phyloP scores from a whole-genome alignment of 2,888 invertebrate species.

The Synanthedon andrenaeformis region DNA sequence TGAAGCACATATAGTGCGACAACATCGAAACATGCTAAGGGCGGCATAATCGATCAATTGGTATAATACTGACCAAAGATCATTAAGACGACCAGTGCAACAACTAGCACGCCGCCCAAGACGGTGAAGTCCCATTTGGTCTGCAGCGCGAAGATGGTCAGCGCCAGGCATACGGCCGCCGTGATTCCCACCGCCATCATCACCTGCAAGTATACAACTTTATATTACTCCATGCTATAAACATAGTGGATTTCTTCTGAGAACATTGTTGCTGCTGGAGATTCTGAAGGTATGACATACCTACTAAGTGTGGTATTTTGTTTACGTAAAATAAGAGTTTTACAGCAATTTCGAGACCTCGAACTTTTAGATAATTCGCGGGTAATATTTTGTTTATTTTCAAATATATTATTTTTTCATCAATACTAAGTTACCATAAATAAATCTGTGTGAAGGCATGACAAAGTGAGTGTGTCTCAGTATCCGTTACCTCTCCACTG shows the following conservation, averaged over 20 bases:
- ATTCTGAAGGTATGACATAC: not conserved
- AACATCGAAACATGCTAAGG: too few species aligned
- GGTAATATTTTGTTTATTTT: too few species aligned
- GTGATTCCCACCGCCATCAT: slow-evolving; percentile 91
- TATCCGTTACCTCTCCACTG: slow-evolving; percentile 67
- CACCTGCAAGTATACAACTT: slow-evolving; percentile 61
- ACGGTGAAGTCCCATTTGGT: slow-evolving; percentile 90
- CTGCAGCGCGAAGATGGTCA: slow-evolving; percentile 94
- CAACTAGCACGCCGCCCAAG: slow-evolving; percentile 82
- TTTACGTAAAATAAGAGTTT: too few species aligned
- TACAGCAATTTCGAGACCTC: too few species aligned
- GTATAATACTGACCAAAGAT: slow-evolving; percentile 72
- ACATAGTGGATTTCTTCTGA: too few species aligned
- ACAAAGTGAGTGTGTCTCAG: too few species aligned
- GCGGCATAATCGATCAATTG: too few species aligned
- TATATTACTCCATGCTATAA: not conserved
- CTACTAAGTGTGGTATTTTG: too few species aligned
- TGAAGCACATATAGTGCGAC: not conserved
- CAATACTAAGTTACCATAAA: not conserved
- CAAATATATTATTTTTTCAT: too few species aligned
- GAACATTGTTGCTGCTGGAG: not conserved
- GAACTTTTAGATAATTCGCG: too few species aligned
- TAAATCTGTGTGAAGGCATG: not conserved
- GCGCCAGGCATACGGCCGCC: slow-evolving; percentile 82
- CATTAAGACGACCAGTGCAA: slow-evolving; percentile 79